These are phyloP conservation scores for Blastomussa wellsi DNA, from an alignment of 92 coral and sea anemone species.

Conservation along the genomic window DNA sequence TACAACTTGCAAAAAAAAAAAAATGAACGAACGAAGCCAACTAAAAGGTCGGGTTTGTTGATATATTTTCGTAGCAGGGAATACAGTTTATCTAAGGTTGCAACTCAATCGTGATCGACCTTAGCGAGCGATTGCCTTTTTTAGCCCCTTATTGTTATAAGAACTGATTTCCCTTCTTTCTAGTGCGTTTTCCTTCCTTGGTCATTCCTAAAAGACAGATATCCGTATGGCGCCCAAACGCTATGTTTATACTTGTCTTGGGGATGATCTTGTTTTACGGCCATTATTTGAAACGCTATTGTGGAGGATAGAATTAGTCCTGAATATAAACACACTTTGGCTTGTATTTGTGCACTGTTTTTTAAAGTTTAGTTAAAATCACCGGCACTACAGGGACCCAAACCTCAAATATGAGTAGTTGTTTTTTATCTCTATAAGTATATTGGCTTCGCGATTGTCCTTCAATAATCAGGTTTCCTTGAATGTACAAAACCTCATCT, in stretches of 20 bases:
- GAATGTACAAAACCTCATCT: conserved; percentile 49
- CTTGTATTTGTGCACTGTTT: not conserved
- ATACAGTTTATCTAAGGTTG: conserved; percentile 37
- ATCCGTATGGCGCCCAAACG: conserved; percentile 37
- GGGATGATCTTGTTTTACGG: conserved; percentile 40
- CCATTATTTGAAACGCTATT: conserved; percentile 23
- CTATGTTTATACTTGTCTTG: conserved; percentile 22
- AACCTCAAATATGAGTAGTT: conserved; percentile 27
- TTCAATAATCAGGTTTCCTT: conserved; percentile 28
- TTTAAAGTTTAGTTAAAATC: conserved; percentile 8
- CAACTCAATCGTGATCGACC: conserved; percentile 24
- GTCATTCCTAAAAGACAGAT: not conserved
- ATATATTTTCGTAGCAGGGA: conserved; percentile 44
- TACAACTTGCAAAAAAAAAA: not conserved
- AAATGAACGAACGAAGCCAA: conserved; percentile 10
- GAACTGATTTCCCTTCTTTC: not conserved
- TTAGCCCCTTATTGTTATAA: not conserved
- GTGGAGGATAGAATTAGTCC: conserved; percentile 5
- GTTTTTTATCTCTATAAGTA: conserved; percentile 18
- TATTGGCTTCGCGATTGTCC: conserved; percentile 45
- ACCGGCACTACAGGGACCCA: conserved; percentile 2
- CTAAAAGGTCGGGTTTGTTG: conserved; percentile 33
- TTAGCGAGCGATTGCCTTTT: conserved; percentile 23
- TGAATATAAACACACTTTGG: conserved; percentile 28
- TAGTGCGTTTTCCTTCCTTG: conserved; percentile 22